A percentile compares a stretch with the other conserved stretches of the same genome.
Evolutionary conservation across 2,797 vertebrate species (phyloP).

Genomic region (Paratrypauchen microcephalus): DNA sequence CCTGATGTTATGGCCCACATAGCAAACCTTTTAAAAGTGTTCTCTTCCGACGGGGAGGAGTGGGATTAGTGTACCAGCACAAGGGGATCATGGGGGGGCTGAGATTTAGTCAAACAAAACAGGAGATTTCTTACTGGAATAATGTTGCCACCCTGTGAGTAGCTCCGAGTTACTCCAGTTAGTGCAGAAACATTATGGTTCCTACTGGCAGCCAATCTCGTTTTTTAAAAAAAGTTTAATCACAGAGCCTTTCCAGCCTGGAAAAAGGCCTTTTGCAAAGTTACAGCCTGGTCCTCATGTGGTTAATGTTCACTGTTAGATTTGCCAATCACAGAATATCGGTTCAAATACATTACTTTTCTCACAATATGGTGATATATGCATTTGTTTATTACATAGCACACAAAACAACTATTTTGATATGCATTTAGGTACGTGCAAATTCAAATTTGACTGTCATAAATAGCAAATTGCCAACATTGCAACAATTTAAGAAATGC

Average conservation of each 20-base stretch:
- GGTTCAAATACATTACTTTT: too few species aligned
- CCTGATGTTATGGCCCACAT: slow-evolving; percentile 40
- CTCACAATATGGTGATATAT: too few species aligned
- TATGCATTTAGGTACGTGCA: too few species aligned
- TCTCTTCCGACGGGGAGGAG: slow-evolving; percentile 56
- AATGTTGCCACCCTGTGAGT: slow-evolving; percentile 53
- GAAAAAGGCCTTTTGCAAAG: slow-evolving; percentile 15
- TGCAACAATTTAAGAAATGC: too few species aligned
- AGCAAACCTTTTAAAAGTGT: slow-evolving; percentile 50
- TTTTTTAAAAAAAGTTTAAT: slow-evolving; percentile 30
- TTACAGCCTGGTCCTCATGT: slow-evolving; percentile 7
- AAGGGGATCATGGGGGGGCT: slow-evolving; percentile 35
- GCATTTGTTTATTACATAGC: too few species aligned
- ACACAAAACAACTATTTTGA: too few species aligned
- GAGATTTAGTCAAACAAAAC: slow-evolving; percentile 63
- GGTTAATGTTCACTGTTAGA: not conserved
- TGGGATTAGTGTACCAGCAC: slow-evolving; percentile 57
- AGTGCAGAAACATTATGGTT: slow-evolving; percentile 29
- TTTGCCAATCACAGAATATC: not conserved
- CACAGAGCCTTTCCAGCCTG: not conserved
- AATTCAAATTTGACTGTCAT: too few species aligned
- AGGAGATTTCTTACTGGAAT: slow-evolving; percentile 61
- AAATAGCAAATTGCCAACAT: too few species aligned
- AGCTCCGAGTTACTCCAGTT: slow-evolving; percentile 31
- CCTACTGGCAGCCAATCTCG: not conserved